A percentile compares a stretch with the other conserved stretches of the same genome.
Evolutionary conservation across 2,888 invertebrate species (phyloP).

Genomic region (Hoplodrina ambigua): DNA sequence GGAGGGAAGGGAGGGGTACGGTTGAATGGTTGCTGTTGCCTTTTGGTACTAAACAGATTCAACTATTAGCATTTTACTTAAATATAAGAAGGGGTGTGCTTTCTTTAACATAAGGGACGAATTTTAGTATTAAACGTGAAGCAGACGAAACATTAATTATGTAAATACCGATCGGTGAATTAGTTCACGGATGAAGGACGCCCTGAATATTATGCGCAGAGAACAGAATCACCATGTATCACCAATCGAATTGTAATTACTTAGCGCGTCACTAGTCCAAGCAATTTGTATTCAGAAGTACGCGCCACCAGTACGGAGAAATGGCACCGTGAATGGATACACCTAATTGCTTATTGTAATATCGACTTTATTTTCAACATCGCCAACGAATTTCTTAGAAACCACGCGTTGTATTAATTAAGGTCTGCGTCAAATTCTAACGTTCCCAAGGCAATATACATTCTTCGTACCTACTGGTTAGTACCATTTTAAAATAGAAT

Average conservation of each 20-base stretch:
- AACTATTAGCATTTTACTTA: no score
- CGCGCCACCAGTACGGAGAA: slow-evolving; percentile 40
- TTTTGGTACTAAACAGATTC: no score
- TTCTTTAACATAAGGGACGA: background rate
- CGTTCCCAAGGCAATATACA: background rate
- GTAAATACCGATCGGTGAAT: slow-evolving; percentile 67
- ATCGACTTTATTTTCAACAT: slow-evolving; percentile 11
- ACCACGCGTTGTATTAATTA: background rate
- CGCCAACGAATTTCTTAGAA: background rate
- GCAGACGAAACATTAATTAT: slow-evolving; percentile 54
- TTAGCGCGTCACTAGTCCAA: slow-evolving; percentile 45
- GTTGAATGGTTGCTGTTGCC: no score
- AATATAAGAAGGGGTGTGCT: no score
- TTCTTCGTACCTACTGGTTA: background rate
- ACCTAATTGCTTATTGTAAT: slow-evolving; percentile 23
- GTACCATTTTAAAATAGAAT: background rate
- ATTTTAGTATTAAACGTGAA: background rate
- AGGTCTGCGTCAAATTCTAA: slow-evolving; percentile 18
- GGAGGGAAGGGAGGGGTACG: no score
- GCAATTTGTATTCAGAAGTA: slow-evolving; percentile 65
- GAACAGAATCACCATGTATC: slow-evolving; percentile 73
- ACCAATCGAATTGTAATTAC: slow-evolving; percentile 70
- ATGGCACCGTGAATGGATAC: slow-evolving; percentile 32
- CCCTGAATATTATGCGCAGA: slow-evolving; percentile 73
- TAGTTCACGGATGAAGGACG: slow-evolving; percentile 74